Conservation (phyloP, 2,113 vertebrate genomes). For the Potamarius usumacintae region DNA sequence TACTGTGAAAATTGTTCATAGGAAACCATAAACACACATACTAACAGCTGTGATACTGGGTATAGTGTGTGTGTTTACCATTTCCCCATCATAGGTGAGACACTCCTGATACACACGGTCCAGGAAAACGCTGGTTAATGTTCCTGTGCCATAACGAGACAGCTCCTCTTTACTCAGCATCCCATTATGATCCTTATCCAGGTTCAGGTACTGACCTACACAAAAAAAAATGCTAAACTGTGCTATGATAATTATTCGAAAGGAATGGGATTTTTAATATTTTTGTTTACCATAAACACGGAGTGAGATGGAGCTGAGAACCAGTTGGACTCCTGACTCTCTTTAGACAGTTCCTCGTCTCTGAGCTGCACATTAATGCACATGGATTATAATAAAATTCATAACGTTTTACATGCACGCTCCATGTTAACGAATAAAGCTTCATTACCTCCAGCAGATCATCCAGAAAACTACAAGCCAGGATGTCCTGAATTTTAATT, state of each 20-base stretch:
- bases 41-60: background rate
- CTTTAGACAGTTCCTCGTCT: conserved; percentile 96
- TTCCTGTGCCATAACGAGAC: conserved; percentile 94
- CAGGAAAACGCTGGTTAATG: conserved; percentile 91
- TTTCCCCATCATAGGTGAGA: conserved; percentile 96
- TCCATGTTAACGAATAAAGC: background rate
- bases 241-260: background rate
- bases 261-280: background rate
- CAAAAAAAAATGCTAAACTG: background rate
- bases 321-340: conserved; percentile 99
- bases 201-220: conserved; percentile 93
- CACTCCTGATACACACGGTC: conserved; percentile 97
- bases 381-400: background rate
- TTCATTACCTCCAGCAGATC: conserved; percentile 89
- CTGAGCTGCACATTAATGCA: conserved; percentile 75
- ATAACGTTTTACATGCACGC: background rate
- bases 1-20: background rate
- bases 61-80: conserved; percentile 74
- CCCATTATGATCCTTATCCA: conserved; percentile 97
- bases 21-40: background rate
- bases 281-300: conserved; percentile 86
- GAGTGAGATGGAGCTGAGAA: conserved; percentile 95
- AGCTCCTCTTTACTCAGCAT: conserved; percentile 99
- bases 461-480: conserved; percentile 97
- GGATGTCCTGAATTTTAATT: conserved; percentile 98